Evolutionary conservation across 2,888 invertebrate genomes (phyloP).

Genomic region (Heliconius erato): DNA sequence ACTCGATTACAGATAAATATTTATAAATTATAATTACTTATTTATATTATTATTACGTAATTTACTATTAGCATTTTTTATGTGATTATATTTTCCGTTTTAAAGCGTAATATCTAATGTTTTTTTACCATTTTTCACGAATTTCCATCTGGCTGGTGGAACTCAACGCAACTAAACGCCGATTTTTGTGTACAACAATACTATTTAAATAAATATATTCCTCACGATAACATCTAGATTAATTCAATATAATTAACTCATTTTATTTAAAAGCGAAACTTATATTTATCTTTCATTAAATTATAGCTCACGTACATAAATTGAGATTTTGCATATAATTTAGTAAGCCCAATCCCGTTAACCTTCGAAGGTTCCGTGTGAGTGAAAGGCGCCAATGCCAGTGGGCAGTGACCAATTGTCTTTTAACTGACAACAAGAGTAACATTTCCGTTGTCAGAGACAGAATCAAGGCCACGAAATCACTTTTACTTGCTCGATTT

Average conservation of each 20-base stretch:
- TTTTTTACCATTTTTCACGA: too few species aligned
- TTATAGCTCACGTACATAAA: background rate
- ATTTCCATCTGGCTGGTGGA: too few species aligned
- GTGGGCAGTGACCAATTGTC: slow-evolving; percentile 39
- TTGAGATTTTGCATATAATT: slow-evolving; percentile 5
- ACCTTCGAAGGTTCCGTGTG: slow-evolving; percentile 64
- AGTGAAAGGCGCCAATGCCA: slow-evolving; percentile 76
- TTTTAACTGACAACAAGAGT: slow-evolving; percentile 5
- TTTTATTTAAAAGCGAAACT: background rate
- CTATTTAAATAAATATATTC: too few species aligned
- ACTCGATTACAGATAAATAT: background rate
- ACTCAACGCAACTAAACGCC: too few species aligned
- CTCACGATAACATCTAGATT: background rate
- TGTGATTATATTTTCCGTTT: background rate
- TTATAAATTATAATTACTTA: background rate
- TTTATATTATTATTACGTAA: background rate
- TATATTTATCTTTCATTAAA: background rate
- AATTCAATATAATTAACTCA: background rate
- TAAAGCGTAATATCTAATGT: too few species aligned
- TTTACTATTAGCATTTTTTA: background rate
- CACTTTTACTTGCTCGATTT: slow-evolving; percentile 54
- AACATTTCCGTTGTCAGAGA: slow-evolving; percentile 51
- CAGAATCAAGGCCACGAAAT: slow-evolving; percentile 54
- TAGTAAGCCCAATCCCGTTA: slow-evolving; percentile 61
- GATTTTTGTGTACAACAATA: too few species aligned